Evolutionary conservation across 2,888 invertebrate genomes (phyloP), one percentile per base, ranked within the genome.

Genomic region (Caenorhabditis wallacei): DNA sequence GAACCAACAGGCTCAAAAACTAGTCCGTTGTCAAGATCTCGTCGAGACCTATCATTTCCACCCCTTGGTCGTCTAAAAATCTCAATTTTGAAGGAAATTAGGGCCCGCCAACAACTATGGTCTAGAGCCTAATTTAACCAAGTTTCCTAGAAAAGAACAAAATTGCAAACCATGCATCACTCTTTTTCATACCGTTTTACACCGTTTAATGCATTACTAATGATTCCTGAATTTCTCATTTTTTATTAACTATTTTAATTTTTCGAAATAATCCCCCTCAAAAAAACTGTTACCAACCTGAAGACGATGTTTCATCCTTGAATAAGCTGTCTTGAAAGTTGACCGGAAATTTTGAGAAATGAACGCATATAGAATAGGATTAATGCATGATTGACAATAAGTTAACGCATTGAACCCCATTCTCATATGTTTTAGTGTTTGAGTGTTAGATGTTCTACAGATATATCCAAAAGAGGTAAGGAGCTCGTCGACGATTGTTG

Each of bases 291-390:
- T 1, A 59, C 66, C 35, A 43, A 88, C 88, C 87, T 89, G 88
- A 43, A 89, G 57, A 5, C 88, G 81, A 70, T 84, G 80, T 57
- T 88, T 87, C 89, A 89, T 89, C 57, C 88, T 74, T 0, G 86
- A 85, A 69, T 87, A 89, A 1, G 89, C 89, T n/a, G 86, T 84
- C 56, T 89, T 89, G 82, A 89, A 89, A 1, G 89, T 89, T 13
- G 88, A 86, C 10, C 89, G 87, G 79, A 89, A 89, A 59, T 89
- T 89, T 57, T 89, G 89, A 53, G 95, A 95, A 94, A 95, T 95
- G 92, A 95, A 95, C 30, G 95, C 95, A 91, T 95, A 95, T 40
- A 95, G 94, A 51, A 95, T 94, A 4, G 95, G 95, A 92, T 95
- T 95, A 87, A 95, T 94, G 92, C 95, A 95, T 89, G 95, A 95